phyloP scores from a whole-genome alignment of 53 echinoderm and acorn worm genomes.

The Astropecten irregularis region DNA sequence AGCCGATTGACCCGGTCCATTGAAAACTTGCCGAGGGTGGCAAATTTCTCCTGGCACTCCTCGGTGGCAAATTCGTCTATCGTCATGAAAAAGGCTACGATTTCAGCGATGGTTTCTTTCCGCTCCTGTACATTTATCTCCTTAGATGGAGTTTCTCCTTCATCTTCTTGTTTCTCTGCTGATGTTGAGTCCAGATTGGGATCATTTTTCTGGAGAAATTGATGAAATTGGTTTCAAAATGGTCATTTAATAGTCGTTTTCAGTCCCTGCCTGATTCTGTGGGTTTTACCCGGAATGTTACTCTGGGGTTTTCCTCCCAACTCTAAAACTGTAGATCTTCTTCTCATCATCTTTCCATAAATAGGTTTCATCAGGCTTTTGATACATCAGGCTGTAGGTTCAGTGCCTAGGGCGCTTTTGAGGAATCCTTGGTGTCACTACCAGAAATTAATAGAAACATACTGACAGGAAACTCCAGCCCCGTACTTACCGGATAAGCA shows the following conservation, averaged over 20 bases:
- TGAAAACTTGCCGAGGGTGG: constrained; percentile 41
- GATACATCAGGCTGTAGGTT: too few species aligned
- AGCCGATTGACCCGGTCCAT: constrained; percentile 47
- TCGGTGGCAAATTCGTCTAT: constrained; percentile 69
- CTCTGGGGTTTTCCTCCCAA: too few species aligned
- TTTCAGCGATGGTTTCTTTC: constrained; percentile 25
- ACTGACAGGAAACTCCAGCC: too few species aligned
- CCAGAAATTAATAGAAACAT: too few species aligned
- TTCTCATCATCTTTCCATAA: too few species aligned
- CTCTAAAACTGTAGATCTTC: background rate
- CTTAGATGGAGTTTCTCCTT: background rate
- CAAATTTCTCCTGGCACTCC: constrained; percentile 62
- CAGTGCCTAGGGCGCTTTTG: too few species aligned
- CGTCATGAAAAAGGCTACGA: constrained; percentile 56
- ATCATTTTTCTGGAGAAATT: background rate
- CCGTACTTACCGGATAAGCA: background rate
- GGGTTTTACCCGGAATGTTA: too few species aligned
- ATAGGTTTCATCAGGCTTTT: too few species aligned
- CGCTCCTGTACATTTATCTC: constrained; percentile 38
- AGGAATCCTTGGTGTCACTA: too few species aligned
- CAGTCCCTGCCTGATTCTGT: too few species aligned
- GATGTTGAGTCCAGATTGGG: background rate
- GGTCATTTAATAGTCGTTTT: too few species aligned
- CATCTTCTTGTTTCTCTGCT: constrained; percentile 38
- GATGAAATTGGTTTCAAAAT: background rate